Evolutionary conservation across 2,113 vertebrate species (phyloP), one percentile per base, ranked within the genome.

Genomic region (Nesospiza acunhae): DNA sequence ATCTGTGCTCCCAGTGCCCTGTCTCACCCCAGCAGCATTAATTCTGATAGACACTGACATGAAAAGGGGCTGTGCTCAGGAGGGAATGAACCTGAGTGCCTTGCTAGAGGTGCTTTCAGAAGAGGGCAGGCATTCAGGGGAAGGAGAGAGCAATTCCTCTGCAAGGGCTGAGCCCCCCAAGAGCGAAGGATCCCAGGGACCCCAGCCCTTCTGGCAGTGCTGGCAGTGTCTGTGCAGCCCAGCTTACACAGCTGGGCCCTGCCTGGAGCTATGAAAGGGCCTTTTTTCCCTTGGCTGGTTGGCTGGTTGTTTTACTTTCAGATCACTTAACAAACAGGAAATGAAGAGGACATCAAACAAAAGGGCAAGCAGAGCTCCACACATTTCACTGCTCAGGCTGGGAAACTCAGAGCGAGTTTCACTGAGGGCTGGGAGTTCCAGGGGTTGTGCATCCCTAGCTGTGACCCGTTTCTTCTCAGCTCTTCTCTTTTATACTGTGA

Each of bases 321-420:
- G 88, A 96, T 86, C 74, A 20, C 70, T 94, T 56, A 46, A 76
- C 70, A 95, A 94, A 90, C 88, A 97, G 87, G 84, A 93, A 95
- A 84, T 91, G 77, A 53, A 85, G 77, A 78, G 74, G 83, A 81
- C 89, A 89, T 92, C 78, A 96, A 97, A 96, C 83, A 69, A 89
- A 95, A 95, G 0, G 13, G 37, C 78, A 87, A 92, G 55, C 30
- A 89, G 84, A 75, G 89, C 39, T 93, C 84, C 58, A 53, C 84
- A 55, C 64, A 63, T 60, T 75, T 77, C 75, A 49, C n/a, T 0
- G 10, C 92, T 96, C 85, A 46, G 88, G 88, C 88, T 92, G 85
- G 92, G 83, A 86, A 92, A 55, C 76, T 84, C 33, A 1, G 52
- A 42, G 62, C 24, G 70, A 73, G 49, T 16, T 44, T 37, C 53